Base-by-base conservation (phyloP, 2,888 invertebrate species). In the Girardia tigrina region DNA sequence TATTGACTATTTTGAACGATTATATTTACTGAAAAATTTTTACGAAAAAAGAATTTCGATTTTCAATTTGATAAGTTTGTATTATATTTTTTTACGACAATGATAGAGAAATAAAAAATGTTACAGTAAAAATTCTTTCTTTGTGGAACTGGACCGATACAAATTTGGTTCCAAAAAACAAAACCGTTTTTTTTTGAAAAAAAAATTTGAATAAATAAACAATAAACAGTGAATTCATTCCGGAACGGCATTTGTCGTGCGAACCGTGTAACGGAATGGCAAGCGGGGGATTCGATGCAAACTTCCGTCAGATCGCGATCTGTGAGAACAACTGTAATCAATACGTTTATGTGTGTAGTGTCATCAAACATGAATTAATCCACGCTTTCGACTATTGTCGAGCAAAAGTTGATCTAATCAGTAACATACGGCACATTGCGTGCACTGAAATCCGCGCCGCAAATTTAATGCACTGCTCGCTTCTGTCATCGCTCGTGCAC, bases 361-460 rank as follows among this genome's bases (percentile, higher is more conserved):
- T 92, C 0, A 82, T 95, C 69, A 88, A 90, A 0, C 95, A 95
- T 81, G 95, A 95, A 85, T 88, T 95, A 88, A 90, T 94, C 71
- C 95, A 95, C 83, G 94, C 94, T 91, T 94, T 92, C 82, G 95
- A 95, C 84, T 90, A 89, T 82, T 95, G 95, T 82, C 88, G 89
- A 70, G 90, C 92, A 79, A 88, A 94, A 71, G 82, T 94, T 76
- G 90, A 95, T 84, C 91, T 93, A 80, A 89, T 88, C 80, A 91
- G 94, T 82, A 86, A 71, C 12, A 29, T 92, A 78, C 90, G 93
- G 78, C 95, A 95, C 83, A 84, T 95, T 76, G 94, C 94, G 0
- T 95, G 95, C 81, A 92, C 94, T 0, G 95, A 95, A 82, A 85
- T 86, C 79, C 75, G 77, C 79, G 95, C 94, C 0, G 94, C 94